Evolutionary conservation across 2,113 vertebrate species (phyloP).

Genomic region (Misgurnus anguillicaudatus): DNA sequence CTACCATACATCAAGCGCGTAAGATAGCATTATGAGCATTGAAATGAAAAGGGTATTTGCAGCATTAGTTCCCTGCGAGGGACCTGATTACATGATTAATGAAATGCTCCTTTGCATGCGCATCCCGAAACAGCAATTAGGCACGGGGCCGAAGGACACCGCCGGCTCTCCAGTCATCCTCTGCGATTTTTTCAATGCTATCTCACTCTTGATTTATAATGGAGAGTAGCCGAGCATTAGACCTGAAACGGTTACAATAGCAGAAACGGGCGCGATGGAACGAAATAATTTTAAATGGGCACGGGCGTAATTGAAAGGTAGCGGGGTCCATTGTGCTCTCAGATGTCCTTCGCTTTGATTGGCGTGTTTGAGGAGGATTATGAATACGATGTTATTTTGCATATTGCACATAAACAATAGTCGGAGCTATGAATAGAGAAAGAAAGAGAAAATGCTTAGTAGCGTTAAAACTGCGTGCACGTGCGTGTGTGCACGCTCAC

Average conservation of each 20-base stretch:
- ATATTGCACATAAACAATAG: conserved; percentile 94
- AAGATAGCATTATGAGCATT: conserved; percentile 98
- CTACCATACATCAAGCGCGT: conserved; percentile 99
- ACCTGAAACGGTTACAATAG: conserved; percentile 87
- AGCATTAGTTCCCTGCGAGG: conserved; percentile 99
- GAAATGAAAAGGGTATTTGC: conserved; percentile 99
- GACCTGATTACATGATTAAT: conserved; percentile 99
- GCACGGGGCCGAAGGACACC: conserved; percentile 85
- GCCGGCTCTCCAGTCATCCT: conserved; percentile 80
- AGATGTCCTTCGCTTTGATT: conserved; percentile 86
- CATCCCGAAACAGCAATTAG: conserved; percentile 99
- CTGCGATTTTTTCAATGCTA: conserved; percentile 71
- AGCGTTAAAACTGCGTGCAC: conserved; percentile 63
- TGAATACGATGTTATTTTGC: conserved; percentile 92
- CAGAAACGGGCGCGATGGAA: conserved; percentile 80
- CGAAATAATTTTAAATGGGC: conserved; percentile 87
- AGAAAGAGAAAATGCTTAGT: conserved; percentile 79
- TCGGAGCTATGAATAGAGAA: conserved; percentile 61
- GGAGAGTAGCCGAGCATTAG: conserved; percentile 86
- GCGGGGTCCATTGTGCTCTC: conserved; percentile 83
- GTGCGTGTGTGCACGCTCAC: conserved; percentile 66
- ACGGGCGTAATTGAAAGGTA: conserved; percentile 90
- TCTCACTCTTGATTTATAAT: conserved; percentile 95
- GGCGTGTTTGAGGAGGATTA: conserved; percentile 85
- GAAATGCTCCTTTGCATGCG: conserved; percentile 97